These are phyloP conservation scores for Euwallacea fornicatus DNA, from an alignment of 1,140 invertebrate genomes.

Conservation along the genomic window DNA sequence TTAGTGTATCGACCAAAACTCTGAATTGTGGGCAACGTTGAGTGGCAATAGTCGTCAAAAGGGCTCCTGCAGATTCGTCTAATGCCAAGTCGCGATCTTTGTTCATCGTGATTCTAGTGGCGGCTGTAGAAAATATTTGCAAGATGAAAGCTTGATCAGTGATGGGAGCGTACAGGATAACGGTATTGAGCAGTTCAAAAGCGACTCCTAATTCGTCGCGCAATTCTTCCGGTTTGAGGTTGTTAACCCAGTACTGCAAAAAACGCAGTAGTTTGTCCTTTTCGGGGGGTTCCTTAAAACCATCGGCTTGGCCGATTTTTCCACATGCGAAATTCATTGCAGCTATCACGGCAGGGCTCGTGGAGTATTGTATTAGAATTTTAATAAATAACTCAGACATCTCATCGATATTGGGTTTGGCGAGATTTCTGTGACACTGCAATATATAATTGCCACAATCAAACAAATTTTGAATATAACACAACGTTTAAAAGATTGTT, in stretches of 20 bases:
- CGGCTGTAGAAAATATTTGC: slow-evolving; percentile 12
- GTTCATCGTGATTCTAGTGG: slow-evolving; percentile 7
- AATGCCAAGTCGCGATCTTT: slow-evolving; percentile 18
- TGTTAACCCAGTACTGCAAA: slow-evolving; percentile 5
- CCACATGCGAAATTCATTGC: slow-evolving; percentile 24
- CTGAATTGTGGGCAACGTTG: slow-evolving; percentile 6
- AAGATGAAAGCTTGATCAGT: slow-evolving; percentile 18
- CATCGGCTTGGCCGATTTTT: slow-evolving; percentile 15
- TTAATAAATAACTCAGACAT: slow-evolving; percentile 23
- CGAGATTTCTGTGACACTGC: slow-evolving; percentile 14
- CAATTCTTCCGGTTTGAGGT: slow-evolving; percentile 1
- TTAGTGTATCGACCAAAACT: background rate
- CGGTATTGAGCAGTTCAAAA: slow-evolving; percentile 24
- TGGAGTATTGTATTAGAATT: background rate
- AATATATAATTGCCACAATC: background rate
- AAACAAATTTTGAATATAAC: too few relatives aligned
- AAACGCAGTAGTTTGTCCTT: slow-evolving; percentile 26
- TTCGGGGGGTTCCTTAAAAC: slow-evolving; percentile 6
- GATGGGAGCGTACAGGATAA: slow-evolving; percentile 11
- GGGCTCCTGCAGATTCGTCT: slow-evolving; percentile 21
- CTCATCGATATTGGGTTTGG: slow-evolving; percentile 15
- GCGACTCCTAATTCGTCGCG: slow-evolving; percentile 12
- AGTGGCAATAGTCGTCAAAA: slow-evolving; percentile 24
- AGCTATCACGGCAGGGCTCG: slow-evolving; percentile 9
- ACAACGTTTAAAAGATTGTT: too few relatives aligned